Evolutionary conservation across 2,888 invertebrate species (phyloP).

Genomic region (Hydrotaea diabolus): DNA sequence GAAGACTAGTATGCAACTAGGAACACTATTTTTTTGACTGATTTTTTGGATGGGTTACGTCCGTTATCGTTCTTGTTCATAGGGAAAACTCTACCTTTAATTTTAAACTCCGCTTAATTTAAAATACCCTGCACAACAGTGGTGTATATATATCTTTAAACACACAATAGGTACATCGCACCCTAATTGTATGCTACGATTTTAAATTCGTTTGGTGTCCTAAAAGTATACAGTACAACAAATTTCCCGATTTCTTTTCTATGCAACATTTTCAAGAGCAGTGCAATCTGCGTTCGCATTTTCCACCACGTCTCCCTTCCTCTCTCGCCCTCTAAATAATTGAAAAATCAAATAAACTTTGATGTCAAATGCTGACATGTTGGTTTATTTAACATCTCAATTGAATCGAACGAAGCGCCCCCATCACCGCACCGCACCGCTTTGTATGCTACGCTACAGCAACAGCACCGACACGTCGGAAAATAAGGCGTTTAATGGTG

Average conservation of each 20-base stretch:
- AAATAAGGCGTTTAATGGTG: conserved; percentile 36
- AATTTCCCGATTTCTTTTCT: background rate
- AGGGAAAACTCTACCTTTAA: too few relatives aligned
- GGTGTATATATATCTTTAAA: too few relatives aligned
- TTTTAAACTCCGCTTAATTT: too few relatives aligned
- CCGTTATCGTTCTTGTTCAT: too few relatives aligned
- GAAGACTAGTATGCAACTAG: too few relatives aligned
- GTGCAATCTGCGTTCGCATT: too few relatives aligned
- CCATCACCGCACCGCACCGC: conserved; percentile 37
- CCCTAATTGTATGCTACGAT: background rate
- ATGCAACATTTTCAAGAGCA: background rate
- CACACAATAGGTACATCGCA: too few relatives aligned
- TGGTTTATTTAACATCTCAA: conserved; percentile 67
- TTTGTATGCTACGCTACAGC: background rate
- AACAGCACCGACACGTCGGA: conserved; percentile 23
- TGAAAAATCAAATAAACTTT: conserved; percentile 67
- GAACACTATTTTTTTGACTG: too few relatives aligned
- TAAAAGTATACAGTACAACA: background rate
- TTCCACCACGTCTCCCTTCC: too few relatives aligned
- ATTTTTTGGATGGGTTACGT: too few relatives aligned
- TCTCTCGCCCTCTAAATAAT: conserved; percentile 58
- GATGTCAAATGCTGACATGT: conserved; percentile 60
- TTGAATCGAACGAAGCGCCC: conserved; percentile 61
- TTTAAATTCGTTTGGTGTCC: background rate
- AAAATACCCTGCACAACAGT: too few relatives aligned